Conservation (phyloP, 2,797 vertebrate species). For the Petrocephalus schoutedeni region DNA sequence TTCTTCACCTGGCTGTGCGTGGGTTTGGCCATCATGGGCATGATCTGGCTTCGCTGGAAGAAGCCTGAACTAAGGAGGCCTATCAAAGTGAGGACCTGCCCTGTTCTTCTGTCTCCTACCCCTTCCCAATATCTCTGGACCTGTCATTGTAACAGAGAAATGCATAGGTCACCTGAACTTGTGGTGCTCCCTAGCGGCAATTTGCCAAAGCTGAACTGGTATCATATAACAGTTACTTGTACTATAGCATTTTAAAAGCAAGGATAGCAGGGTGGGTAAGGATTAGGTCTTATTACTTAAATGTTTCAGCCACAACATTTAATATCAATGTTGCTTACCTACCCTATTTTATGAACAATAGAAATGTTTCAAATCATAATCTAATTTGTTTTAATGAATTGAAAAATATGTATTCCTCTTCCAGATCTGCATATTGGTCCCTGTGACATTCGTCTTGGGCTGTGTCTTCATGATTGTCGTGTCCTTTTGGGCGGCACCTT, state of each 20-base stretch:
- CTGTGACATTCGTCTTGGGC: slow-evolving; percentile 57
- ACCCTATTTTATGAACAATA: neutral
- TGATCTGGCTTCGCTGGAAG: slow-evolving; percentile 62
- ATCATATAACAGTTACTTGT: neutral
- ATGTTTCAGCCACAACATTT: neutral
- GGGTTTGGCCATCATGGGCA: slow-evolving; percentile 62
- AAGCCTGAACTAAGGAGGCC: slow-evolving; percentile 59
- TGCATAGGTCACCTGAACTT: neutral
- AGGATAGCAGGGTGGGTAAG: neutral
- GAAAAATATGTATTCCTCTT: neutral
- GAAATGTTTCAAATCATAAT: neutral
- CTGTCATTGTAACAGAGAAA: neutral
- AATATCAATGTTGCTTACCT: neutral
- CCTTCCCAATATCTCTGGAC: neutral
- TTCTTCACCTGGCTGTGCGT: slow-evolving; percentile 72
- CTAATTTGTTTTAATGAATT: neutral
- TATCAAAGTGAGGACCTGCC: slow-evolving; percentile 53
- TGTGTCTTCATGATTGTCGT: slow-evolving; percentile 67
- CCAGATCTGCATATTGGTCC: slow-evolving; percentile 58
- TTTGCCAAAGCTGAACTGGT: neutral
- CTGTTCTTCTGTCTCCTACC: neutral
- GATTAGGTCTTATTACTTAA: neutral
- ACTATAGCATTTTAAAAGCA: neutral
- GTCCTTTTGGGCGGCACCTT: slow-evolving; percentile 68
- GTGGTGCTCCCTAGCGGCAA: neutral